Conservation (phyloP, 1,140 invertebrate genomes). For the Scaptodrosophila lebanonensis region DNA sequence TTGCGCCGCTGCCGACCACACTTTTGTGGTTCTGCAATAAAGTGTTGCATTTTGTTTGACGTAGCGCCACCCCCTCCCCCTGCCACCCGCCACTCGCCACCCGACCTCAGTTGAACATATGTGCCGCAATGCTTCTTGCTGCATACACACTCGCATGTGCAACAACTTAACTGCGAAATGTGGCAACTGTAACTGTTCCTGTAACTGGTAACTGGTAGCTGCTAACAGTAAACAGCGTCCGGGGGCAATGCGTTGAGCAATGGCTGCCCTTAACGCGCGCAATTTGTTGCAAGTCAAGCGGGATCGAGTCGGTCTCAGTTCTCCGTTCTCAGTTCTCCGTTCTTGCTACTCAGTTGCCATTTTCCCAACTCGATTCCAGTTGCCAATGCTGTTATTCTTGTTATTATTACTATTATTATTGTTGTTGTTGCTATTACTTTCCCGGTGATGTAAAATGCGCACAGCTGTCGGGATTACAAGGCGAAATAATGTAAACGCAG, state of each 20-base stretch:
- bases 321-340: neutral
- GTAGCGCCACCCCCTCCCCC: conserved; percentile 3
- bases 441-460: conserved; percentile 50
- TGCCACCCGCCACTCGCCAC: neutral
- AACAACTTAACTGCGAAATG: conserved; percentile 56
- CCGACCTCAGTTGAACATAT: conserved; percentile 23
- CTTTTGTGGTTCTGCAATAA: conserved; percentile 58
- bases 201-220: conserved; percentile 20
- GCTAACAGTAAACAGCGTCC: conserved; percentile 8
- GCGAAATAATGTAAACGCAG: conserved; percentile 54
- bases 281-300: conserved; percentile 61
- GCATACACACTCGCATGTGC: conserved; percentile 31
- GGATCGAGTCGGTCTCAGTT: neutral
- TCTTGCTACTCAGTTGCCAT: neutral
- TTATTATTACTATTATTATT: no score
- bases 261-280: conserved; percentile 26
- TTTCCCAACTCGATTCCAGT: no score
- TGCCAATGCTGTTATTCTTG: no score
- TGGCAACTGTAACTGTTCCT: no score
- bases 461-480: conserved; percentile 65
- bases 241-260: neutral
- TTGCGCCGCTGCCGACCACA: conserved; percentile 20
- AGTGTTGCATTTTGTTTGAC: conserved; percentile 62
- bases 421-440: no score
- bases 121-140: conserved; percentile 36